Base-by-base conservation (phyloP, 2,797 vertebrate genomes). In the Poecile montanus region DNA sequence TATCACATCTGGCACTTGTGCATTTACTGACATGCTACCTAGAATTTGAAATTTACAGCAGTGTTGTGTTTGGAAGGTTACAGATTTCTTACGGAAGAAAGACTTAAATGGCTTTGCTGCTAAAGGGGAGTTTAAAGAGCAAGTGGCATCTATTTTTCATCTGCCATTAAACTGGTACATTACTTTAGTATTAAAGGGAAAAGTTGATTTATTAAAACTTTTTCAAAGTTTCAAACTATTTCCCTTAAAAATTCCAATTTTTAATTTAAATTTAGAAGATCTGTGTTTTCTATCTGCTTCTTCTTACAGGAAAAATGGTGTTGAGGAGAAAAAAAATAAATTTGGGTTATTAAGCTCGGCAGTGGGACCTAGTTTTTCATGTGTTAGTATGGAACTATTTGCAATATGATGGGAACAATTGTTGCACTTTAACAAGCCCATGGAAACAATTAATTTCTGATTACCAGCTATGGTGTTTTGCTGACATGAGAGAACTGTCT, bases 401-500 rank as follows among this genome's bases (percentile, higher is more conserved):
- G 48, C 82, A 91, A 75, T 96, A 57, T 89, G 95, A 94, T 83
- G 97, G 95, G 95, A 97, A 95, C 88, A 92, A 93, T 77, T 96
- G 86, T 91, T 96, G 67, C 16, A 15, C 91, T 94, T 94, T 62
- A 74, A 91, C 94, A 96, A 96, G 74, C 88, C 95, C 83, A 85
- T 97, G 97, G 95, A 95, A 96, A 97, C 93, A 97, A 96, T 97
- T 96, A 88, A 82, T 97, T 96, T 96, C 79, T 96, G 66, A 82
- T 88, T 97, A 65, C 95, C 81, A 94, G 84, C 74, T 68, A 60
- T 94, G 77, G 88, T 91, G 70, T 96, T 97, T 94, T 97, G 97
- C 95, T 97, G 90, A 98, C 93, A 91, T 92, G 97, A 97, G 95
- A 96, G 91, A 97, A 94, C 94, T 96, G 72, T 93, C 89, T 95